Percentiles rank a stretch among this genome's conserved stretches.
These are phyloP conservation scores for Chymomyza fuscimana DNA, from an alignment of 2,888 invertebrate genomes.

Conservation along the genomic window DNA sequence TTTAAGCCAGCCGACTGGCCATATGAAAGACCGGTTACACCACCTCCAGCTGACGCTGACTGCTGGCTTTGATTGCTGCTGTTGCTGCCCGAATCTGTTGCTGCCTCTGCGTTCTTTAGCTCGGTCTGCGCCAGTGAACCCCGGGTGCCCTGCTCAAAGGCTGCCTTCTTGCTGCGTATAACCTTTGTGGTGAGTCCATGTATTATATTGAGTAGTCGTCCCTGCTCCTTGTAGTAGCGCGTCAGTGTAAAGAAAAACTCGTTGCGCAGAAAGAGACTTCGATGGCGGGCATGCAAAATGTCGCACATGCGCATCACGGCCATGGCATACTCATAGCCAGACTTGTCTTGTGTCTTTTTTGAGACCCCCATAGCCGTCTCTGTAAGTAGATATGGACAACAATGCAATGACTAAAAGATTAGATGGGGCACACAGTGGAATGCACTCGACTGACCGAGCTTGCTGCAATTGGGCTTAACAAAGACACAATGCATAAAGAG, in stretches of 20 bases:
- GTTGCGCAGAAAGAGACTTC: constrained; percentile 88
- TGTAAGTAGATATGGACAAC: constrained; percentile 61
- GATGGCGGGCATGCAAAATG: constrained; percentile 90
- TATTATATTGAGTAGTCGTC: constrained; percentile 87
- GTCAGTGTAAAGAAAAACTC: constrained; percentile 89
- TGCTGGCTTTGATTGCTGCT: constrained; percentile 14
- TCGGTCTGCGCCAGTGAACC: constrained; percentile 77
- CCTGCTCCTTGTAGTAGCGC: constrained; percentile 87
- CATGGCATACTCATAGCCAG: constrained; percentile 91
- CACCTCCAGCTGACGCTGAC: constrained; percentile 51
- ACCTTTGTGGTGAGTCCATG: constrained; percentile 91
- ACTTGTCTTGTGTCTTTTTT: constrained; percentile 89
- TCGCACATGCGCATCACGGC: constrained; percentile 95
- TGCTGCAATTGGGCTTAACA: constrained; percentile 66
- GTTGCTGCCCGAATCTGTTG: not conserved
- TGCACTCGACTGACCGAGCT: constrained; percentile 66
- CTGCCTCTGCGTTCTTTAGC: constrained; percentile 44
- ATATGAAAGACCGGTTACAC: constrained; percentile 85
- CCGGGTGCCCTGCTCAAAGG: constrained; percentile 85
- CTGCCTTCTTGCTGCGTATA: constrained; percentile 88
- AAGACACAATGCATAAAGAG: constrained; percentile 49
- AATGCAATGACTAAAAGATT: not conserved
- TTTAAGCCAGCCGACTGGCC: constrained; percentile 87
- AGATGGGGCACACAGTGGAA: constrained; percentile 45
- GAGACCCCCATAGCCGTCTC: constrained; percentile 95